phyloP scores from a whole-genome alignment of 2,113 vertebrate genomes.

The Acrocephalus arundinaceus region DNA sequence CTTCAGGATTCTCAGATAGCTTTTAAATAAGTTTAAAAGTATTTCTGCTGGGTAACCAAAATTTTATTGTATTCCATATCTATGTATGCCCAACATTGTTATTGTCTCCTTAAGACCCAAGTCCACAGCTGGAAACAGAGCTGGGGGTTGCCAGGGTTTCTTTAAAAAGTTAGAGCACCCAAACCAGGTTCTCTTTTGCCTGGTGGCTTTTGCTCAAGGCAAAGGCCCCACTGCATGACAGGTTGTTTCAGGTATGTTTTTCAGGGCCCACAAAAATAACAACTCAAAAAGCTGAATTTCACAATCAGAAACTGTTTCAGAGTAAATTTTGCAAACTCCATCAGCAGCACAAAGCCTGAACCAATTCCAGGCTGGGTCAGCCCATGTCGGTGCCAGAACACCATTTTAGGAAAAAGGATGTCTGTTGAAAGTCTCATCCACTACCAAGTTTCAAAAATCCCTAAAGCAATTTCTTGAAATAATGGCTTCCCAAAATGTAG shows the following conservation, averaged over 20 bases:
- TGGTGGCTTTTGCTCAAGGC: neutral
- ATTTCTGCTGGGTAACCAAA: neutral
- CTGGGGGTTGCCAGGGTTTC: neutral
- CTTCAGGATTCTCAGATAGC: neutral
- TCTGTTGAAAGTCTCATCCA: neutral
- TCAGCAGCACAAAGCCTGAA: neutral
- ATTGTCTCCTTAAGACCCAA: neutral
- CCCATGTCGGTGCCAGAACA: rapidly evolving
- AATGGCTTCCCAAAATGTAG: neutral
- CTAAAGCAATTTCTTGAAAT: neutral
- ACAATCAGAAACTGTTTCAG: neutral
- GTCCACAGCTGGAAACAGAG: neutral
- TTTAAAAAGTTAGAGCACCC: neutral
- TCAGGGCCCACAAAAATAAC: neutral
- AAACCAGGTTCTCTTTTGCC: neutral
- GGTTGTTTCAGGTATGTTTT: neutral
- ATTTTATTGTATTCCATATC: neutral
- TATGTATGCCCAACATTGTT: neutral
- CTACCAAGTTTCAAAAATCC: neutral
- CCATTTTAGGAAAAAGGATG: neutral
- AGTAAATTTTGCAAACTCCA: neutral
- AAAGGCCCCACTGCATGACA: neutral
- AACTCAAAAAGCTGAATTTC: neutral
- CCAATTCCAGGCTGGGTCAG: neutral
- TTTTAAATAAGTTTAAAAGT: neutral